Evolutionary conservation across 2,888 invertebrate genomes (phyloP), one percentile per base, ranked within the genome.

Genomic region (Hybos culiciformis): DNA sequence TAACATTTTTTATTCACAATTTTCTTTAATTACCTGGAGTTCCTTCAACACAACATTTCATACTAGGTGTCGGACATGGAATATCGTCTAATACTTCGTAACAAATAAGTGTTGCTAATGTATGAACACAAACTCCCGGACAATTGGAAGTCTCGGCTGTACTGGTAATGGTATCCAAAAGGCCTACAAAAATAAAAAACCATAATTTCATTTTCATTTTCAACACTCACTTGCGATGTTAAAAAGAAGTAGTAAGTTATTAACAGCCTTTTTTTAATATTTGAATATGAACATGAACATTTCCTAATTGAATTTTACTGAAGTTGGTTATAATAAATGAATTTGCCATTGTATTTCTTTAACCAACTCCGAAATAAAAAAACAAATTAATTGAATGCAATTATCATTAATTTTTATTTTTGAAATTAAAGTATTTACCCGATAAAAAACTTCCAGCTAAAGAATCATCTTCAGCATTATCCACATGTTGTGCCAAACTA

Each of bases 121-220:
- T 77, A 59, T 90, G 87, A 48, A 88, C 83, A 64, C 91, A 91
- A 44, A 83, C 79, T 1, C 91, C 91, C 0, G 91, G 90, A 59
- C 91, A 91, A 62, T 86, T 81, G 66, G 84, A 83, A 45, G 80
- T 75, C 62, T 85, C 83, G 46, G 80, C 85, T 46, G 88, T 87
- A 50, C 80, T 83, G 46, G 88, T 86, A 58, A 90, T 76, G 21
- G 86, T 81, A 57, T 88, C 87, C 56, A 90, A 67, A 6, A 90
- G 72, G 54, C 87, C 88, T 88, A 6, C 7, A 47, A 47, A 19
- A 26, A 39, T 26, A 12, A 44, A 41, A 20, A 29, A 26, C n/a
- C n/a, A n/a, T n/a, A n/a, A n/a, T n/a, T n/a, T n/a, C n/a, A n/a
- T n/a, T n/a, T n/a, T n/a, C n/a, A n/a, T n/a, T n/a, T n/a, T n/a